Conservation (phyloP, 2,888 invertebrate species). For the Argyra leucocephala region DNA sequence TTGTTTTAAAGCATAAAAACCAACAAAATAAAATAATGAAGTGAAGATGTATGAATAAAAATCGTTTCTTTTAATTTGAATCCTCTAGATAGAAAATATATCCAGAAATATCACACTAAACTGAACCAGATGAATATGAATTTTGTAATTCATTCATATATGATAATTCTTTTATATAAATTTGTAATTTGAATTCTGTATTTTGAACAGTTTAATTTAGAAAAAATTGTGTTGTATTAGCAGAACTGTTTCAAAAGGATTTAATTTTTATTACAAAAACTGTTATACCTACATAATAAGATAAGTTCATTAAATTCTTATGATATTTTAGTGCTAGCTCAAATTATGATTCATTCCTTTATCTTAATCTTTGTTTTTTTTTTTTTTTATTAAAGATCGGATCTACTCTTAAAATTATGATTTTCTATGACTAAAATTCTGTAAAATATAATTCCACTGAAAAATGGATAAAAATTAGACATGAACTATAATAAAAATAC, state of each 20-base stretch:
- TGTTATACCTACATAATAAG: slow-evolving; percentile 24
- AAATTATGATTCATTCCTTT: slow-evolving; percentile 52
- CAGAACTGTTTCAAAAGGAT: neutral
- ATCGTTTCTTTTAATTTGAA: slow-evolving; percentile 22
- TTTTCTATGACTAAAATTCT: slow-evolving; percentile 64
- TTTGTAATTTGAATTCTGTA: slow-evolving; percentile 27
- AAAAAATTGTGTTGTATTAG: slow-evolving; percentile 3
- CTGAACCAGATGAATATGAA: slow-evolving; percentile 28
- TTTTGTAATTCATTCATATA: slow-evolving; percentile 24
- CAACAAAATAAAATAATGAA: neutral
- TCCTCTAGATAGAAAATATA: slow-evolving; percentile 23
- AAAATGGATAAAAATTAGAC: no score
- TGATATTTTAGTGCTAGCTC: slow-evolving; percentile 54
- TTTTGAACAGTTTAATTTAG: slow-evolving; percentile 26
- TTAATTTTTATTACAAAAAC: slow-evolving; percentile 10
- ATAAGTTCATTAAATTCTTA: slow-evolving; percentile 34
- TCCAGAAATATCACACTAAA: slow-evolving; percentile 14
- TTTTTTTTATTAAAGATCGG: slow-evolving; percentile 35
- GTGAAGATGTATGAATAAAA: neutral
- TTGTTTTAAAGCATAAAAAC: neutral
- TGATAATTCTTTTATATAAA: slow-evolving; percentile 24
- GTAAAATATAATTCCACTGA: slow-evolving; percentile 66
- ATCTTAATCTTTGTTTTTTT: no score
- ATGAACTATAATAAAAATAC: no score
- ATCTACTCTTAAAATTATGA: slow-evolving; percentile 52